Percentiles rank a stretch among this genome's conserved stretches.
Evolutionary conservation across 2,888 invertebrate species (phyloP).

Genomic region (Ferrisia virgata): DNA sequence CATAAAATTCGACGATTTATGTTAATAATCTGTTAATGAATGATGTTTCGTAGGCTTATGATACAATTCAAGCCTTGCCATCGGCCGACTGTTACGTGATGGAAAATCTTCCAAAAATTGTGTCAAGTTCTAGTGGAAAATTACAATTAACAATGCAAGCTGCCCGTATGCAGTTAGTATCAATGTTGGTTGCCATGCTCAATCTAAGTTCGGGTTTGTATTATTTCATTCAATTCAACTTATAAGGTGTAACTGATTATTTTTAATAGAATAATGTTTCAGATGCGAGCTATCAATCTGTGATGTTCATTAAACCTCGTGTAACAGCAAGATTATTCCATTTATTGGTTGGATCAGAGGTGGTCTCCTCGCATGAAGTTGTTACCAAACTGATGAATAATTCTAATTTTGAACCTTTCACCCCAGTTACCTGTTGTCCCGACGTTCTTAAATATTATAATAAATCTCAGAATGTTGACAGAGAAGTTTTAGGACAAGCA

Average conservation of each 20-base stretch:
- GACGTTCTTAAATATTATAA: neutral
- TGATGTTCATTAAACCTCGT: slow-evolving; percentile 43
- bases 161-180: neutral
- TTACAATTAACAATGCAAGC: neutral
- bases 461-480: neutral
- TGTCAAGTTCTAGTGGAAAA: neutral
- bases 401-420: neutral
- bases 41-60: neutral
- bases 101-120: neutral
- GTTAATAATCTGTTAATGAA: no score
- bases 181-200: neutral
- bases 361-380: slow-evolving; percentile 37
- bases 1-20: no score
- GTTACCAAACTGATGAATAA: neutral
- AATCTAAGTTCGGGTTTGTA: neutral
- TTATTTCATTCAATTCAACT: no score
- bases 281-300: neutral
- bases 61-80: neutral
- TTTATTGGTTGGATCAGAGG: slow-evolving; percentile 45
- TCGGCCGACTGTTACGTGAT: neutral
- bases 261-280: neutral
- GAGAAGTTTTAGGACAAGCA: neutral
- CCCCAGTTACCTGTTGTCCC: neutral
- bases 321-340: slow-evolving; percentile 42
- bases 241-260: neutral